A percentile compares a stretch with the other conserved stretches of the same genome.
Conservation (phyloP, 1,140 invertebrate species). For the Cydia amplana region DNA sequence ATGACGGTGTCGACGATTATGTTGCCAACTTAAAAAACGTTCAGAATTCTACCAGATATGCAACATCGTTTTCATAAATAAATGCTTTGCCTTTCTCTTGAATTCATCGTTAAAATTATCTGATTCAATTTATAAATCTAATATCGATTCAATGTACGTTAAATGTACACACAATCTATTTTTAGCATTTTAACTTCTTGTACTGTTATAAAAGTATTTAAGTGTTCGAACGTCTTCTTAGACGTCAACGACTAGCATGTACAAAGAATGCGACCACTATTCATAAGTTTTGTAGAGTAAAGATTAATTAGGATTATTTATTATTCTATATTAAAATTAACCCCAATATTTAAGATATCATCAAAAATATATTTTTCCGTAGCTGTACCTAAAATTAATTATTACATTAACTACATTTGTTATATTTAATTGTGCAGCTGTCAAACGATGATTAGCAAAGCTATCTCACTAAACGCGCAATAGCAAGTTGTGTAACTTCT, state of each 20-base stretch:
- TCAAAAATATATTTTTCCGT: neutral
- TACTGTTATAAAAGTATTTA: neutral
- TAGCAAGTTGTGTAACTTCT: constrained; percentile 66
- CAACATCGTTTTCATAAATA: neutral
- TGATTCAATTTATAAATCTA: too few species aligned
- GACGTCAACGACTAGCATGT: neutral
- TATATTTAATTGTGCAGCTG: neutral
- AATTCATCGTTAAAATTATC: too few species aligned
- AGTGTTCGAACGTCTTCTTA: neutral
- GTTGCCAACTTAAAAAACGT: constrained; percentile 22
- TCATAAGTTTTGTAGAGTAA: neutral
- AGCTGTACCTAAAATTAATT: neutral
- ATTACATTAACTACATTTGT: neutral
- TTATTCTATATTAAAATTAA: neutral
- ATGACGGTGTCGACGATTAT: constrained; percentile 45
- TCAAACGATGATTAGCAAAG: constrained; percentile 9
- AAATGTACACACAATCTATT: neutral
- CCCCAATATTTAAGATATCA: neutral
- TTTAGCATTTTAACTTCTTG: neutral
- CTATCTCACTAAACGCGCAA: neutral
- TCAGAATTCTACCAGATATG: neutral
- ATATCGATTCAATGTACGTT: too few species aligned
- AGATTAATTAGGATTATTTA: neutral
- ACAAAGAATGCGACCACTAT: neutral
- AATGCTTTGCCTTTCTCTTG: too few species aligned